Conservation (phyloP, 2,888 invertebrate genomes). For the Caenorhabditis doughertyi region DNA sequence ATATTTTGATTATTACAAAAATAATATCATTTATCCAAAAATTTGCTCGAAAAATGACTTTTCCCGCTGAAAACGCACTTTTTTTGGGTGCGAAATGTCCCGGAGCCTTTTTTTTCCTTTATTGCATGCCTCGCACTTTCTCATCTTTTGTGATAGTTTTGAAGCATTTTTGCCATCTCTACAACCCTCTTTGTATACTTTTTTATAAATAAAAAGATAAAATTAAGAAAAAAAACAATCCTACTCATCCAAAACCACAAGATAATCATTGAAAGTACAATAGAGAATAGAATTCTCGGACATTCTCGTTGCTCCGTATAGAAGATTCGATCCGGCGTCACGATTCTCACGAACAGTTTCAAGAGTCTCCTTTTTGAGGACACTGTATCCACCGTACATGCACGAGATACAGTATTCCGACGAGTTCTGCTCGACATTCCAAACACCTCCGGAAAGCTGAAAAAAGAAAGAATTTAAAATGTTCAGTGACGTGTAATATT, state of each 20-base stretch:
- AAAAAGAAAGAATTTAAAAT: slow-evolving; percentile 21
- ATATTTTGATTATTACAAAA: no score
- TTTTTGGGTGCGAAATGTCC: no score
- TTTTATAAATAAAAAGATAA: background rate
- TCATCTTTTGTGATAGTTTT: no score
- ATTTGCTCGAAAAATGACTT: no score
- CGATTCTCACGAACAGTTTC: slow-evolving; percentile 45
- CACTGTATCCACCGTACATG: slow-evolving; percentile 70
- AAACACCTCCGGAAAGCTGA: slow-evolving; percentile 69
- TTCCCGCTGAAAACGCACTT: no score
- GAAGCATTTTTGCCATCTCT: no score
- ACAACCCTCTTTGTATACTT: no score
- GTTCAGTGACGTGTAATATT: background rate
- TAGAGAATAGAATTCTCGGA: slow-evolving; percentile 40
- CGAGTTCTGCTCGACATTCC: slow-evolving; percentile 64
- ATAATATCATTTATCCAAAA: no score
- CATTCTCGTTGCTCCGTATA: slow-evolving; percentile 66
- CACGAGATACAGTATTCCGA: slow-evolving; percentile 52
- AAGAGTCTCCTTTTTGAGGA: slow-evolving; percentile 48
- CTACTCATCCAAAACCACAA: slow-evolving; percentile 49
- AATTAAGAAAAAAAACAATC: background rate
- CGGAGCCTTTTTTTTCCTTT: no score
- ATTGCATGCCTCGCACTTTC: no score
- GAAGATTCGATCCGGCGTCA: slow-evolving; percentile 60
- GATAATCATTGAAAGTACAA: slow-evolving; percentile 71